These are phyloP conservation scores for Pteronura brasiliensis DNA, from an alignment of 2,113 vertebrate species.

Conservation along the genomic window DNA sequence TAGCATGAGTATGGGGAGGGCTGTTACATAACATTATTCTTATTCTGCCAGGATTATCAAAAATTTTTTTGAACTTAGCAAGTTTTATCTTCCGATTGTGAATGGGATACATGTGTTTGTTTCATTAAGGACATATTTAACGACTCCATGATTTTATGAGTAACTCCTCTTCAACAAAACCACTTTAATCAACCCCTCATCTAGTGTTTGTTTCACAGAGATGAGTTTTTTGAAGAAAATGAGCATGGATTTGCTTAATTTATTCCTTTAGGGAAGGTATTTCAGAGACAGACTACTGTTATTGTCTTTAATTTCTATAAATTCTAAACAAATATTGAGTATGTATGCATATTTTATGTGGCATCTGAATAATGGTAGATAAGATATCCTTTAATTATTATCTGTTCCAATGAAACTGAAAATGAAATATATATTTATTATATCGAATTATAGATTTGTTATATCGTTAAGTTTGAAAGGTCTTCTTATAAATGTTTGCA, in stretches of 20 bases:
- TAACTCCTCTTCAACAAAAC: background rate
- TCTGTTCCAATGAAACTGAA: constrained; percentile 25
- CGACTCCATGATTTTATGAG: background rate
- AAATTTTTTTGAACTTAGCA: background rate
- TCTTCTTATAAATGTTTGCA: background rate
- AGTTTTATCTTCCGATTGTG: background rate
- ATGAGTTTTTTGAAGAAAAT: constrained; percentile 23
- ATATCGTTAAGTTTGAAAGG: constrained; percentile 39
- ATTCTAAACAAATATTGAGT: constrained; percentile 33
- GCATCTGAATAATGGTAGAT: constrained; percentile 10
- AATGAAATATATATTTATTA: background rate
- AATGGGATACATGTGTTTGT: background rate
- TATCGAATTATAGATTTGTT: background rate
- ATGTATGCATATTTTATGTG: background rate
- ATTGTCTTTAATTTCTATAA: constrained; percentile 33
- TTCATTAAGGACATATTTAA: background rate
- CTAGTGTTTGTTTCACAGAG: background rate
- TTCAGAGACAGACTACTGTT: constrained; percentile 14
- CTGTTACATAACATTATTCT: background rate
- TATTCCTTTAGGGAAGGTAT: constrained; percentile 21
- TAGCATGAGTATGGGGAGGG: background rate
- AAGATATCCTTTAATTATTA: background rate
- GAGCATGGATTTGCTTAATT: background rate
- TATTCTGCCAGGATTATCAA: background rate
- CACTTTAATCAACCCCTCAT: background rate